phyloP scores from a whole-genome alignment of 2,888 invertebrate genomes.

The Cyclophora albipunctata region DNA sequence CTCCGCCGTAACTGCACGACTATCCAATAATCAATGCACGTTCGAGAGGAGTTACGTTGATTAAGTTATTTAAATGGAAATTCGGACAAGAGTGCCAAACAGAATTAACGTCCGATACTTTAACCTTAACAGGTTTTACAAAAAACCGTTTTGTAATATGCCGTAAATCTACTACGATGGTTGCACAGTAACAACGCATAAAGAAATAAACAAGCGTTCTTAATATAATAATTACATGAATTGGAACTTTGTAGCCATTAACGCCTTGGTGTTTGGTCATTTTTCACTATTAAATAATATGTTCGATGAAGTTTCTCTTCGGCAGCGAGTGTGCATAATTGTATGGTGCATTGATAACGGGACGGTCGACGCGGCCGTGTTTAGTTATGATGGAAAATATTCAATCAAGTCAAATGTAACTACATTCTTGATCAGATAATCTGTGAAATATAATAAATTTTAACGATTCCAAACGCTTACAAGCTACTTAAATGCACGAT shows the following conservation, averaged over 20 bases:
- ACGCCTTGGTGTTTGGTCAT: conserved; percentile 39
- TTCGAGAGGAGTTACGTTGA: no score
- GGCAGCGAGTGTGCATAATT: conserved; percentile 44
- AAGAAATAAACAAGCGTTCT: conserved; percentile 47
- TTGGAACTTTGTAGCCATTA: conserved; percentile 38
- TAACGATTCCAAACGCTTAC: not conserved
- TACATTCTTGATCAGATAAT: not conserved
- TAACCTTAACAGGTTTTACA: conserved; percentile 20
- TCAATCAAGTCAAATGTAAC: conserved; percentile 10
- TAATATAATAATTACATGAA: conserved; percentile 53
- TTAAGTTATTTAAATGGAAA: no score
- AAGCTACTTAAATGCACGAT: no score
- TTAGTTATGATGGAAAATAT: conserved; percentile 12
- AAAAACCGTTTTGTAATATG: conserved; percentile 41
- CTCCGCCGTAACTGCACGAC: no score
- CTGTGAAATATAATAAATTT: conserved; percentile 26
- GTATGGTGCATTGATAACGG: conserved; percentile 47
- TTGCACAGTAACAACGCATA: conserved; percentile 31
- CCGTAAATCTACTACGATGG: conserved; percentile 35
- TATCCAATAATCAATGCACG: no score
- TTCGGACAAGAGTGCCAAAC: no score
- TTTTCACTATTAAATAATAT: conserved; percentile 55
- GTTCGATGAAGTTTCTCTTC: conserved; percentile 35
- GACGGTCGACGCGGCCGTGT: conserved; percentile 26
- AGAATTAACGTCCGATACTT: no score